These are phyloP conservation scores for Silurus asotus DNA, from an alignment of 2,113 vertebrate species.

Conservation along the genomic window DNA sequence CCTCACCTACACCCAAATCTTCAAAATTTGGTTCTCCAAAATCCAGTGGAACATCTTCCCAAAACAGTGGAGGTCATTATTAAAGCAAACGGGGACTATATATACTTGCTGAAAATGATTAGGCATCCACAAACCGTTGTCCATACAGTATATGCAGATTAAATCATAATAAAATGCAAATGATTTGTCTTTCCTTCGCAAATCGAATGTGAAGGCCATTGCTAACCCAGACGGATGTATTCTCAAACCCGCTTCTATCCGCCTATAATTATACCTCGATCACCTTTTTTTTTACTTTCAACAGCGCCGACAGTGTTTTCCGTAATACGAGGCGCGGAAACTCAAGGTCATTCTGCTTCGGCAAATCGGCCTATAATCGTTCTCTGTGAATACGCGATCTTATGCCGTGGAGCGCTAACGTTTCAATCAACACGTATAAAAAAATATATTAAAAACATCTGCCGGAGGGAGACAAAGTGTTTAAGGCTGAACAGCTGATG, in stretches of 20 bases:
- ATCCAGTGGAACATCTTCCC: no score
- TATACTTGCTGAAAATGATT: no score
- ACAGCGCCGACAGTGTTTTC: not conserved
- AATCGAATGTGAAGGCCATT: not conserved
- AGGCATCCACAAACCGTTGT: no score
- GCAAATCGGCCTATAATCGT: not conserved
- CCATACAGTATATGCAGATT: no score
- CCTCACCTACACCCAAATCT: no score
- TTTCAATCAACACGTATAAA: conserved; percentile 7
- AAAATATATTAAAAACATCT: conserved; percentile 11
- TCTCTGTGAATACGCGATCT: conserved; percentile 27
- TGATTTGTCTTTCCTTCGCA: not conserved
- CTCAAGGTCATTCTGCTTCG: not conserved
- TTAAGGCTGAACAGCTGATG: not conserved
- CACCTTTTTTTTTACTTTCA: not conserved
- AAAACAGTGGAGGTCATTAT: no score
- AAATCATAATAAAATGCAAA: no score
- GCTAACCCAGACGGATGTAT: not conserved
- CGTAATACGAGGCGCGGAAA: not conserved
- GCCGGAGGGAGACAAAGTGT: conserved; percentile 1
- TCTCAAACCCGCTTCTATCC: not conserved
- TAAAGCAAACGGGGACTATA: no score
- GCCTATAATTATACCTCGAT: not conserved
- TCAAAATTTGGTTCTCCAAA: no score
- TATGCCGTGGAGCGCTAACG: conserved; percentile 27